Evolutionary conservation across 30 jellyfish, hydroid and myxozoan species (phyloP), one percentile per base, ranked within the genome.

Genomic region (Turritopsis rubra): DNA sequence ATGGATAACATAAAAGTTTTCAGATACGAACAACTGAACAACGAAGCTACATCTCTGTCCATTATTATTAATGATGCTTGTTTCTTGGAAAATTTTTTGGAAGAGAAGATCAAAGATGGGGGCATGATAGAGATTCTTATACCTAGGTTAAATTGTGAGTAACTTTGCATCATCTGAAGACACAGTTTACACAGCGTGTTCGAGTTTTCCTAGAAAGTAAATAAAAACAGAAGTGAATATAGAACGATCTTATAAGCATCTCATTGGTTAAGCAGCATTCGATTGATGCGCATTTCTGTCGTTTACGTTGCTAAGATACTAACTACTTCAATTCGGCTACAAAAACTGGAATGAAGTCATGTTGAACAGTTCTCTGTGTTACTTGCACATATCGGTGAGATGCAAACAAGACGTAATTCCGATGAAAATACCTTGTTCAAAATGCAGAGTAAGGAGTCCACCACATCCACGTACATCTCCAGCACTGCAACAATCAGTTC

Each of bases 401-500:
- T n/a, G n/a, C n/a, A n/a, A n/a, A n/a, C n/a, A n/a, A n/a, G n/a
- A n/a, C n/a, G n/a, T n/a, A n/a, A n/a, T n/a, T n/a, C n/a, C n/a
- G n/a, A n/a, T n/a, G n/a, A n/a, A n/a, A n/a, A 25, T 73, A 93
- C 99, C 89, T 86, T 82, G 28, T 93, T 73, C 24, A 93, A 75
- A 53, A 80, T 82, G 26, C 88, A 66, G 7, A 93, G 90, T 70
- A 85, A 88, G 21, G 91, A 70, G 29, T 82, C 90, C 53, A 88
- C 95, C 25, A 93, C 96, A 83, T 93, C 99, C 23, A 85, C 94
- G 88, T 85, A 93, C 89, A 93, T 68, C 73, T 88, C 94, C 52
- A 93, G 73, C 1, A 93, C 88, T 52, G 84, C 29, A 90, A 88
- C 99, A 19, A 83, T 88, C 7, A 93, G 71, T 16, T 88, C 99